Base-by-base conservation (phyloP, 1,140 invertebrate genomes). In the Drosophila nasuta region DNA sequence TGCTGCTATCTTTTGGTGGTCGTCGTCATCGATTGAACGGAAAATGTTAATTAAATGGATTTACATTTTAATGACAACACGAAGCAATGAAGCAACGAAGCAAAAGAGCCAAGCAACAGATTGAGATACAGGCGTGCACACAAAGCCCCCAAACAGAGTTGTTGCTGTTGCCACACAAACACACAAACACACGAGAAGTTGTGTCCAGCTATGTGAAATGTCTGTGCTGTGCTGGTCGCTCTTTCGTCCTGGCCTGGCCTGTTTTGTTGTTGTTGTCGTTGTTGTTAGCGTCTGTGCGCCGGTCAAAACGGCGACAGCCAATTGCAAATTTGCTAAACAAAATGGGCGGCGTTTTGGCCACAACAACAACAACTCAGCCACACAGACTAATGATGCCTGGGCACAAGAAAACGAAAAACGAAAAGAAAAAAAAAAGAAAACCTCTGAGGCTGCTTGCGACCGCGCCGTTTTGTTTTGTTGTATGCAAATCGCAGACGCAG, bases 31-130 rank as follows among this genome's bases (percentile, higher is more conserved):
- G 46, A 41, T 43, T 49, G 64, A 77, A 43, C 41, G 60, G 49
- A 82, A 89, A 88, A 88, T 83, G 83, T 88, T 88, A 88, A 88
- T 88, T 88, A 88, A 88, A 88, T 70, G 85, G 80, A 88, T 88
- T 88, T 88, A 88, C 83, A 88, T 88, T 88, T 88, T 88, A 88
- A 88, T 88, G 83, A 88, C 83, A 89, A 88, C 85, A 89, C 83
- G 83, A 83, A 83, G 62, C 33, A 33, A 38, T 10, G 64, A 38
- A 52, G 57, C 64, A 74, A 75, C 20, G 68, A 49, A 33, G 67
- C 81, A 65, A 51, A 10, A 11, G 46, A 30, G 10, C 33, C 30
- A 52, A 59, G 35, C 1, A 69, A 56, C 77, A 76, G 79, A 80
- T 80, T 82, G 80, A 88, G 83, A 87, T 83, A 80, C 72, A 83